Evolutionary conservation across 1,140 invertebrate genomes (phyloP).

Genomic region (Cherax destructor): DNA sequence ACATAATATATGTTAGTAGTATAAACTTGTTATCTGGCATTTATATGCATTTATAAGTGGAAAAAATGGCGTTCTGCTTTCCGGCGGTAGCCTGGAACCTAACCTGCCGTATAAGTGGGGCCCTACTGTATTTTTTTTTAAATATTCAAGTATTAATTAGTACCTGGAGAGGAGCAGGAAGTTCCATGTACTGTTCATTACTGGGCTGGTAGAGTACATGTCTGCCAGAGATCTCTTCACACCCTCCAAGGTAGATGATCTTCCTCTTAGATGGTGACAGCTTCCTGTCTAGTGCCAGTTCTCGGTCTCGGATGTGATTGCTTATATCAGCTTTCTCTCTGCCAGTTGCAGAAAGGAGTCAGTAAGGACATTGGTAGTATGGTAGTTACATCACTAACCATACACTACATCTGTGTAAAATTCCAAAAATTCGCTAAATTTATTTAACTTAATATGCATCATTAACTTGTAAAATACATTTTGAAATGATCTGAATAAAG

Average conservation of each 20-base stretch:
- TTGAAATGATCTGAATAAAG: too few species aligned
- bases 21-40: too few species aligned
- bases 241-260: conserved; percentile 80
- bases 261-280: conserved; percentile 80
- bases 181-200: conserved; percentile 73
- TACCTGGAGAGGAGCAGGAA: conserved; percentile 73
- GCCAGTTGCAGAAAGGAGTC: conserved; percentile 13
- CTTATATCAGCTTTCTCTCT: conserved; percentile 75
- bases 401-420: too few species aligned
- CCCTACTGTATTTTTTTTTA: background rate
- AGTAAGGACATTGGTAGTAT: background rate
- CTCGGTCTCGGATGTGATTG: conserved; percentile 72
- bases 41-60: too few species aligned
- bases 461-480: too few species aligned
- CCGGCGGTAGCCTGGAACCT: too few species aligned
- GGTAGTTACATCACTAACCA: background rate
- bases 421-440: too few species aligned
- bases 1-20: too few species aligned
- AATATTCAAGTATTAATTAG: conserved; percentile 13
- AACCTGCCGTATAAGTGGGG: too few species aligned
- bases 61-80: too few species aligned
- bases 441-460: too few species aligned
- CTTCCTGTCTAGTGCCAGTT: conserved; percentile 75
- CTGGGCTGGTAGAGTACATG: conserved; percentile 75
- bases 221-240: conserved; percentile 79